A percentile compares a stretch with the other conserved stretches of the same genome.
These are phyloP conservation scores for Lamprotornis superbus DNA, from an alignment of 2,113 vertebrate species.

Conservation along the genomic window DNA sequence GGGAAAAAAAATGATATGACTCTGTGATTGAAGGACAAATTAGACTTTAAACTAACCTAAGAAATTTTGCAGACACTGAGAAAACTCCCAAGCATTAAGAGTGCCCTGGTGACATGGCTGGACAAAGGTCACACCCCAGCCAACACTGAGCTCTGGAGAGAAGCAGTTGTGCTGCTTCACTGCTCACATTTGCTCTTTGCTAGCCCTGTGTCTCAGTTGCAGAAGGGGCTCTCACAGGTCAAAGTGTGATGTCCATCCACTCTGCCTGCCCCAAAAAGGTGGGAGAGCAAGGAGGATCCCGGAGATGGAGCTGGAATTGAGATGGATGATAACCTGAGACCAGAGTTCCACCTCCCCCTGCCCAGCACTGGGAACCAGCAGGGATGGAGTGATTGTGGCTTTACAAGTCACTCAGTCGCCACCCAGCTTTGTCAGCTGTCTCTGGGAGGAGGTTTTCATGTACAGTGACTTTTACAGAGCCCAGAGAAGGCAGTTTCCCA, in stretches of 20 bases:
- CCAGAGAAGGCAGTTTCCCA: neutral
- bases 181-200: neutral
- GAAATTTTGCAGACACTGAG: neutral
- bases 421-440: neutral
- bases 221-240: fast-evolving
- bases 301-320: neutral
- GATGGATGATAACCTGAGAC: neutral
- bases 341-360: neutral
- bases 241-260: fast-evolving
- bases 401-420: fast-evolving
- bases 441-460: neutral
- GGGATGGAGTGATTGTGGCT: neutral
- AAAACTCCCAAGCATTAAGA: neutral
- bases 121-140: fast-evolving
- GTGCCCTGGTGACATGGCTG: neutral
- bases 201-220: neutral
- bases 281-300: neutral
- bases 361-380: neutral
- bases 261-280: neutral
- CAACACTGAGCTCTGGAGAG: neutral
- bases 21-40: neutral
- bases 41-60: neutral
- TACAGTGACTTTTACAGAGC: neutral
- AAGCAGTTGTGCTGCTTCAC: neutral
- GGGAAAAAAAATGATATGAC: fast-evolving